phyloP scores from a whole-genome alignment of 1,140 invertebrate species.

The Ceratosolen solmsi region DNA sequence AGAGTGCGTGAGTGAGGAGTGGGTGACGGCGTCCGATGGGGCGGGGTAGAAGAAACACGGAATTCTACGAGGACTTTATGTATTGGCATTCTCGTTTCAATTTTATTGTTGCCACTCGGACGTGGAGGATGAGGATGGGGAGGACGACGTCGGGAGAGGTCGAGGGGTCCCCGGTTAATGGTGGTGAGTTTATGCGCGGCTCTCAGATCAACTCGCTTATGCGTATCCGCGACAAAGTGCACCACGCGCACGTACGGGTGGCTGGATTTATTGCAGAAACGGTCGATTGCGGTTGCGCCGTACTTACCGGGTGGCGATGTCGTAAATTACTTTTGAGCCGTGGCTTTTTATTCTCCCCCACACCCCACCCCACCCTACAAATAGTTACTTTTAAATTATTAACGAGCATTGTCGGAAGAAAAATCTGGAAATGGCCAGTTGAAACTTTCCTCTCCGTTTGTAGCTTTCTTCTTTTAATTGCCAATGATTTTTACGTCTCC shows the following conservation, averaged over 20 bases:
- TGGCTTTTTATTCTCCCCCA: not conserved
- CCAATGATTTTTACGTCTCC: too few species aligned
- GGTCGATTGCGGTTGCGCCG: not conserved
- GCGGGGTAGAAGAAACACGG: too few species aligned
- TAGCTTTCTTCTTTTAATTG: not conserved
- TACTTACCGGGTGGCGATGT: not conserved
- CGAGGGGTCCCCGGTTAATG: conserved; percentile 5
- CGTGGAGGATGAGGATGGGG: not conserved
- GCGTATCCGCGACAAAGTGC: too few species aligned
- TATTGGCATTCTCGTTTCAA: too few species aligned
- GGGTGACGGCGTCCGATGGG: not conserved
- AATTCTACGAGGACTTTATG: too few species aligned
- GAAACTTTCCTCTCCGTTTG: not conserved
- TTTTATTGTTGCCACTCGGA: not conserved
- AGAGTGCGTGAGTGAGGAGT: too few species aligned
- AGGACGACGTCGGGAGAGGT: not conserved
- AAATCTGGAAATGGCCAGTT: not conserved
- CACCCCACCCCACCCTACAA: not conserved
- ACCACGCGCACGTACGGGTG: not conserved
- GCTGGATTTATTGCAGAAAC: not conserved
- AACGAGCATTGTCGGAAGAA: not conserved
- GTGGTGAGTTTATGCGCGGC: conserved; percentile 9
- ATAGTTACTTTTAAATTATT: not conserved
- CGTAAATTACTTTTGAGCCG: not conserved
- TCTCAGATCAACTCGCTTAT: too few species aligned